Percentiles rank a stretch among this genome's conserved stretches.
phyloP scores from a whole-genome alignment of 2,113 vertebrate genomes.

The Poecile atricapillus region DNA sequence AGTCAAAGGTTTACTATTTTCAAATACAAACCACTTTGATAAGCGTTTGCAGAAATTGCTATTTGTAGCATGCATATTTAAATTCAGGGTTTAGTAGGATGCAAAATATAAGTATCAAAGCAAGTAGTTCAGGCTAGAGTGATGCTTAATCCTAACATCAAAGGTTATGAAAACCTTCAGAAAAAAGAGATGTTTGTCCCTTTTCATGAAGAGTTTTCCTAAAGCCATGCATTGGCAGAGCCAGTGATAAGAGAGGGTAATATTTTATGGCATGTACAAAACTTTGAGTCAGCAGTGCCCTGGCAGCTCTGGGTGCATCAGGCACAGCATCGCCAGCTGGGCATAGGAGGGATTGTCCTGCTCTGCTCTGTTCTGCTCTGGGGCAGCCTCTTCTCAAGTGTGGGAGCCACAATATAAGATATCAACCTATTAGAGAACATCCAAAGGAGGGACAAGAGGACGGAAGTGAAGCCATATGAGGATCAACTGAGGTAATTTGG shows the following conservation, averaged over 20 bases:
- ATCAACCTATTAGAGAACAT: not conserved
- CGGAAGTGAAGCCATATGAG: not conserved
- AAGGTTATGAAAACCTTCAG: not conserved
- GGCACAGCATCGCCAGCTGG: fast-evolving
- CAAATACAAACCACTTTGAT: not conserved
- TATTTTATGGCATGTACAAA: not conserved
- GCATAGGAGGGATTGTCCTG: not conserved
- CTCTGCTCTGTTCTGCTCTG: not conserved
- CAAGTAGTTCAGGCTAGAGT: not conserved
- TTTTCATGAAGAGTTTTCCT: not conserved
- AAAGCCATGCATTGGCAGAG: not conserved
- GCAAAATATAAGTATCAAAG: not conserved
- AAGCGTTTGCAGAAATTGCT: not conserved
- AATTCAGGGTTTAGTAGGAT: not conserved
- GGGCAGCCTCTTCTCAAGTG: fast-evolving
- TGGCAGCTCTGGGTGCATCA: not conserved
- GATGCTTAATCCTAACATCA: not conserved
- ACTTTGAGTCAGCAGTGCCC: not conserved
- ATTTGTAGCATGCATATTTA: not conserved
- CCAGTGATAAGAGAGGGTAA: not conserved
- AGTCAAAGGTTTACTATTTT: not conserved
- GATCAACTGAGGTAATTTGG: not conserved
- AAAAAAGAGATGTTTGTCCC: not conserved
- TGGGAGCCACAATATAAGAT: not conserved
- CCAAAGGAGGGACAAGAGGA: not conserved